Percentiles rank a stretch among this genome's conserved stretches.
These are phyloP conservation scores for Echinometra lucunter DNA, from an alignment of 53 echinoderm and acorn worm species.

Conservation along the genomic window DNA sequence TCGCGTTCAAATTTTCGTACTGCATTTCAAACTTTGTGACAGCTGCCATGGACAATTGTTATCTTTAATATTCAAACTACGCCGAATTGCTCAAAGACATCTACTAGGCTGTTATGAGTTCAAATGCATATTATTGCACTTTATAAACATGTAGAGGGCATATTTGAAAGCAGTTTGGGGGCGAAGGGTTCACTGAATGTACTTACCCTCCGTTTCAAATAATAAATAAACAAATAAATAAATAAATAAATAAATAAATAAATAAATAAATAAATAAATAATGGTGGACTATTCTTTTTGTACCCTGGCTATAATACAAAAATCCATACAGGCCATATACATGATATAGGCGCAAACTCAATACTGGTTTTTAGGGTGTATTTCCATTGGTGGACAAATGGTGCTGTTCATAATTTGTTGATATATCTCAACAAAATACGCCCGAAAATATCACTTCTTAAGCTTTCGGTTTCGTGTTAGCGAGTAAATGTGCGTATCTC, in stretches of 20 bases:
- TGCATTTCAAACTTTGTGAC: neutral
- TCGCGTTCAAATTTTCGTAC: neutral
- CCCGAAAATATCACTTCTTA: no score
- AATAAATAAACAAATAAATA: no score
- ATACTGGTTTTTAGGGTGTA: neutral
- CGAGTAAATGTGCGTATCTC: neutral
- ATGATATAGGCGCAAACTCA: neutral
- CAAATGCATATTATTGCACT: neutral
- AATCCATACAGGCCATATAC: no score
- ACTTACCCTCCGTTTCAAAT: no score
- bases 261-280: no score
- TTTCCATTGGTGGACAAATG: neutral
- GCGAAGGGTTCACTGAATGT: no score
- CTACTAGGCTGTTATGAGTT: neutral
- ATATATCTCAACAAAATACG: neutral
- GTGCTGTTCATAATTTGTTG: neutral
- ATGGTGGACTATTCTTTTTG: neutral
- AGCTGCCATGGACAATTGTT: neutral
- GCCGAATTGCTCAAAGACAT: neutral
- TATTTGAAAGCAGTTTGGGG: no score
- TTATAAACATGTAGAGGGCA: conserved; percentile 20
- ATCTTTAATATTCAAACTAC: neutral
- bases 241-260: no score
- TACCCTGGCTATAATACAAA: neutral
- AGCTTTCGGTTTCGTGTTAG: neutral